Percentiles rank a stretch among this genome's conserved stretches.
Conservation (phyloP, 92 coral and sea anemone species). For the Palythoa grandis region DNA sequence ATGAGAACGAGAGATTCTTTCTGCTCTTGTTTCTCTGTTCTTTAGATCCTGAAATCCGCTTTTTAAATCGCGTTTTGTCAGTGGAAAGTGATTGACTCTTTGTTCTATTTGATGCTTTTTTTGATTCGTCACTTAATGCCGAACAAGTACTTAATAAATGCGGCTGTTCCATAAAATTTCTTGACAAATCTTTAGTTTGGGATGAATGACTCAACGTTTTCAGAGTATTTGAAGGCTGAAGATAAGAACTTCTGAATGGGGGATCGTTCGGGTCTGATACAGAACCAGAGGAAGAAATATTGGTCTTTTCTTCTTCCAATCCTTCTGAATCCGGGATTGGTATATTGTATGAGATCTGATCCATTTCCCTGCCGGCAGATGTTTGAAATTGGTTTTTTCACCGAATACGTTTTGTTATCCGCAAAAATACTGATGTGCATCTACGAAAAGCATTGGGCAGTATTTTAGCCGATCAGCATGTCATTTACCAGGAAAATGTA, state of each 20-base stretch:
- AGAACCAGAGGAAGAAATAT: background rate
- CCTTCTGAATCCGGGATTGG: background rate
- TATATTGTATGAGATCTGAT: background rate
- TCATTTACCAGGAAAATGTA: too few relatives aligned
- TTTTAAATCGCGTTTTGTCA: background rate
- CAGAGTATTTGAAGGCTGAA: background rate
- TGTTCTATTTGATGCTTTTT: background rate
- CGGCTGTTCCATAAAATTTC: background rate
- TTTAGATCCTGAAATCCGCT: background rate
- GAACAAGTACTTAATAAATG: background rate
- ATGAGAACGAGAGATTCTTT: background rate
- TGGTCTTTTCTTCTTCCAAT: background rate
- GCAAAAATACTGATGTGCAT: too few relatives aligned
- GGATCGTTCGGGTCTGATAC: slow-evolving; percentile 14
- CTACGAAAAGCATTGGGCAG: too few relatives aligned
- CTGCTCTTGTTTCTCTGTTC: background rate
- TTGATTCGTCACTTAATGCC: background rate
- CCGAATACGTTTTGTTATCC: too few relatives aligned
- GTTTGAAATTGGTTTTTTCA: background rate
- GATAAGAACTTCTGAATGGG: background rate
- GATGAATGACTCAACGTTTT: background rate
- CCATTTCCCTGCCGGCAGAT: background rate
- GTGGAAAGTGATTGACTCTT: background rate
- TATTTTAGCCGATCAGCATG: too few relatives aligned
- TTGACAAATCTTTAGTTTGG: background rate